Conservation (phyloP, 2,113 vertebrate genomes). For the Pantherophis guttatus region DNA sequence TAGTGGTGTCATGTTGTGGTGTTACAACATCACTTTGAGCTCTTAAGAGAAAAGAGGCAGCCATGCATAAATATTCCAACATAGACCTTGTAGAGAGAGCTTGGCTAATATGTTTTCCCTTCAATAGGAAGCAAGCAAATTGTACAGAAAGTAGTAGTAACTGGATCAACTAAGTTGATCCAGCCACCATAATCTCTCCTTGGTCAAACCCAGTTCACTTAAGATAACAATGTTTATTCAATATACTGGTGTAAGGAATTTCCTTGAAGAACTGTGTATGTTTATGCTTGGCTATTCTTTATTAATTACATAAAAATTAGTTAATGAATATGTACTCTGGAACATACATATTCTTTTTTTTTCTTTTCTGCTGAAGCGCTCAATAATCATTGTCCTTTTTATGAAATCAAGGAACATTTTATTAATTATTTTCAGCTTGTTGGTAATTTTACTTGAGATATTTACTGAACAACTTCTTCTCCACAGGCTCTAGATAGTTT, state of each 20-base stretch:
- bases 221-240: background rate
- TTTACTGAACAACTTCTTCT: background rate
- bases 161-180: background rate
- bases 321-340: background rate
- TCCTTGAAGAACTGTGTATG: background rate
- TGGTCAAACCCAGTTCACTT: background rate
- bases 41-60: background rate
- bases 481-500: background rate
- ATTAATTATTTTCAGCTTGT: background rate
- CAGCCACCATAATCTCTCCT: background rate
- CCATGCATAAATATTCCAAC: background rate
- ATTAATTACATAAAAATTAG: background rate
- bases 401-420: background rate
- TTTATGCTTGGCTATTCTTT: background rate
- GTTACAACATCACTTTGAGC: background rate
- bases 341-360: background rate
- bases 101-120: background rate
- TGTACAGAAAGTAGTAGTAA: background rate
- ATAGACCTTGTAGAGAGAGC: background rate
- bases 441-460: background rate
- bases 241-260: background rate
- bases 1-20: no score
- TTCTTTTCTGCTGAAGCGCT: background rate
- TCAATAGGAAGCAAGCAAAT: background rate
- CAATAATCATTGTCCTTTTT: background rate